Conservation (phyloP, 2,888 invertebrate species). For the Leptinotarsa rubiginosa region DNA sequence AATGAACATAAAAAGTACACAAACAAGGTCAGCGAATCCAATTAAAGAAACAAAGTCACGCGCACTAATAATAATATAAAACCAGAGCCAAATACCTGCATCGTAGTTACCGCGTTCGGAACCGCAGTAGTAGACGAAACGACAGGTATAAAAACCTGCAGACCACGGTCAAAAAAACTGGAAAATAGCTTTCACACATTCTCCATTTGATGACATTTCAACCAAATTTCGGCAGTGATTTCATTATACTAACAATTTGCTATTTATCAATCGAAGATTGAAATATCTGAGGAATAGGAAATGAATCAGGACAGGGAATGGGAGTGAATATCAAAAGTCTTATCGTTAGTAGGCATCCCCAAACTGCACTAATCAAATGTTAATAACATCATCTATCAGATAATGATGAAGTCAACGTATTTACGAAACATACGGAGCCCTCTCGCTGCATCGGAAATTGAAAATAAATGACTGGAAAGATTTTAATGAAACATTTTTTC, state of each 20-base stretch:
- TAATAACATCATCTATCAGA: slow-evolving; percentile 46
- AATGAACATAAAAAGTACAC: too few species aligned
- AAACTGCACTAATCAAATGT: slow-evolving; percentile 49
- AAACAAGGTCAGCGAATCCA: too few species aligned
- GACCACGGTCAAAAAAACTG: too few species aligned
- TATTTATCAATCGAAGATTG: slow-evolving; percentile 40
- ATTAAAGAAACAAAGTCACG: too few species aligned
- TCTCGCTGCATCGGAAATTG: slow-evolving; percentile 53
- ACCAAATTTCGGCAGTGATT: background rate
- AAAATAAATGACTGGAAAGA: slow-evolving; percentile 64
- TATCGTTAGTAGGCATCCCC: slow-evolving; percentile 13
- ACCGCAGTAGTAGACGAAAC: too few species aligned
- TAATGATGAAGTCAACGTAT: slow-evolving; percentile 45
- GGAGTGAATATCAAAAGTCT: background rate
- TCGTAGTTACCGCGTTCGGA: too few species aligned
- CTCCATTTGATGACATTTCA: too few species aligned
- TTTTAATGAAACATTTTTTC: slow-evolving; percentile 65
- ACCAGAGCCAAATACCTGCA: too few species aligned
- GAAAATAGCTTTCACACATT: too few species aligned
- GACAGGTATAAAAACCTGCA: too few species aligned
- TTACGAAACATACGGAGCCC: slow-evolving; percentile 37
- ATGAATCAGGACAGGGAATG: slow-evolving; percentile 22
- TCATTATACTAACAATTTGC: slow-evolving; percentile 30
- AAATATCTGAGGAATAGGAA: slow-evolving; percentile 40
- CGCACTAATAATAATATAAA: too few species aligned